Evolutionary conservation across 2,888 invertebrate genomes (phyloP).

Genomic region (Andrena flavipes): DNA sequence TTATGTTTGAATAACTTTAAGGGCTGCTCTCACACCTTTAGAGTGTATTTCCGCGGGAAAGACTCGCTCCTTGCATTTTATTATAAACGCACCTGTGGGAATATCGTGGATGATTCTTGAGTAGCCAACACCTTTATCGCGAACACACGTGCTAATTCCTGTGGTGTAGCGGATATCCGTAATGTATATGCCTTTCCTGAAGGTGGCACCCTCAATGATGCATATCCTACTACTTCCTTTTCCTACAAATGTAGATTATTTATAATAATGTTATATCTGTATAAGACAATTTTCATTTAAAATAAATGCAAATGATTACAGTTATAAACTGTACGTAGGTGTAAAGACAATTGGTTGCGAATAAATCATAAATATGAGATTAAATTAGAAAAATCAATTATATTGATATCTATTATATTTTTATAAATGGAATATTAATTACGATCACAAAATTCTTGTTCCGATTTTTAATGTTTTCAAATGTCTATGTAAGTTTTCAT

Average conservation of each 20-base stretch:
- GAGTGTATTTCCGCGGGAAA: no score
- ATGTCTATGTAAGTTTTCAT: background rate
- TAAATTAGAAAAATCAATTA: no score
- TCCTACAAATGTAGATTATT: slow-evolving; percentile 70
- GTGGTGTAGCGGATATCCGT: slow-evolving; percentile 80
- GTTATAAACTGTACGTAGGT: background rate
- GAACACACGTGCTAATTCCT: slow-evolving; percentile 78
- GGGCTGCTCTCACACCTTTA: no score
- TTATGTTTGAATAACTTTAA: no score
- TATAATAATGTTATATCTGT: slow-evolving; percentile 4
- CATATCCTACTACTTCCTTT: slow-evolving; percentile 79
- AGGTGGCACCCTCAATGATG: slow-evolving; percentile 79
- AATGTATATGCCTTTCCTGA: slow-evolving; percentile 81
- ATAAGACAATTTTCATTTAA: slow-evolving; percentile 1
- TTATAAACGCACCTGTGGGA: slow-evolving; percentile 76
- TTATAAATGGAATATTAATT: no score
- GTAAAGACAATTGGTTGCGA: no score
- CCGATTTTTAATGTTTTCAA: no score
- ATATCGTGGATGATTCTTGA: slow-evolving; percentile 74
- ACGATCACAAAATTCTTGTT: no score
- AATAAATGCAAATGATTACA: background rate
- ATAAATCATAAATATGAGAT: no score
- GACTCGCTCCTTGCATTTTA: no score
- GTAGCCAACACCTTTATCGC: slow-evolving; percentile 81
- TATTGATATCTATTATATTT: no score